These are phyloP conservation scores for Daptonema setosum DNA, from an alignment of 2,888 invertebrate species.

Conservation along the genomic window DNA sequence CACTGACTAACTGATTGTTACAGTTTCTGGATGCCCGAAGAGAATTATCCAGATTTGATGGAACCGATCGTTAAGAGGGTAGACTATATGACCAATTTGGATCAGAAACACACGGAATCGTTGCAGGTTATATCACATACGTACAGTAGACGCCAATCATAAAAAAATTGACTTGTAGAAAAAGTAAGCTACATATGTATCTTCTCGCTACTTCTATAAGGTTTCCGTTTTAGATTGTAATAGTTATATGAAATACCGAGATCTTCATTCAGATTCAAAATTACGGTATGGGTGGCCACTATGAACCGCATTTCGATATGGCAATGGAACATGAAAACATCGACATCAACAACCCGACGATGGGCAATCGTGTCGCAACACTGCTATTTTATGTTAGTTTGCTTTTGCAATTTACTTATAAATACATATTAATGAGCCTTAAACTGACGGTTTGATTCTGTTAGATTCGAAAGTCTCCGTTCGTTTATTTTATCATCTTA, in stretches of 20 bases:
- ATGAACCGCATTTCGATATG: constrained; percentile 76
- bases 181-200: no score
- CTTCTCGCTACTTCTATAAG: no score
- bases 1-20: neutral
- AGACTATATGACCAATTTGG: neutral
- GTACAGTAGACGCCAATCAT: no score
- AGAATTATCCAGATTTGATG: neutral
- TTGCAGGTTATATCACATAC: no score
- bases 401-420: constrained; percentile 10
- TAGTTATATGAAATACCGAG: no score
- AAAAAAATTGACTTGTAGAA: no score
- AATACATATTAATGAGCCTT: no score
- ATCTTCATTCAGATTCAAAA: neutral
- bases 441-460: no score
- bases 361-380: constrained; percentile 32
- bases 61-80: neutral
- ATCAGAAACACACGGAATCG: neutral
- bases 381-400: constrained; percentile 29
- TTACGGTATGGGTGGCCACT: constrained; percentile 75
- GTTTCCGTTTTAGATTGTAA: no score
- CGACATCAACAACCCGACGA: constrained; percentile 24
- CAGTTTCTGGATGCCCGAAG: neutral
- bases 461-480: no score
- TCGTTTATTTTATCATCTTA: no score
- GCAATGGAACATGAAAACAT: constrained; percentile 30